A percentile compares a stretch with the other conserved stretches of the same genome.
Conservation (phyloP, 2,113 vertebrate genomes). For the Picathartes gymnocephalus region DNA sequence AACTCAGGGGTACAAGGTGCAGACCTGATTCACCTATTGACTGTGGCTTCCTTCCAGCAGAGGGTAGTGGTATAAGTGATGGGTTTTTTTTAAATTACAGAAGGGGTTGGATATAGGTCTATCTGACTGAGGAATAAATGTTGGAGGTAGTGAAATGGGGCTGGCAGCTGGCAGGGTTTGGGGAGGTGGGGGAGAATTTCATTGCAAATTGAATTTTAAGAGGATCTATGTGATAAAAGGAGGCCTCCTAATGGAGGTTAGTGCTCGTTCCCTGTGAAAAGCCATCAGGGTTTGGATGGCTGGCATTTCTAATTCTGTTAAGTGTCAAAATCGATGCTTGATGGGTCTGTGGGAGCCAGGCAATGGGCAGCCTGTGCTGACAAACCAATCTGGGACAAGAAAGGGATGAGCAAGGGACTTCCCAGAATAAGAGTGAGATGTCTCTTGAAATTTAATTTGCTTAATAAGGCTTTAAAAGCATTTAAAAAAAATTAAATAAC, state of each 20-base stretch:
- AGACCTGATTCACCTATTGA: slow-evolving; percentile 24
- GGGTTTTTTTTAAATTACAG: neutral
- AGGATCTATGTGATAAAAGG: slow-evolving; percentile 45
- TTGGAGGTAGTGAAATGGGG: neutral
- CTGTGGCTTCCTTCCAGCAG: neutral
- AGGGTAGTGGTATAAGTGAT: neutral
- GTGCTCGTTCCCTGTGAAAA: slow-evolving; percentile 42
- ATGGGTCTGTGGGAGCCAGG: slow-evolving; percentile 33
- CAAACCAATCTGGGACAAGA: slow-evolving; percentile 39
- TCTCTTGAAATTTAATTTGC: slow-evolving; percentile 68
- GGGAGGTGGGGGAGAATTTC: slow-evolving; percentile 13
- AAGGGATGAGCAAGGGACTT: neutral
- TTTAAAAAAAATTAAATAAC: slow-evolving; percentile 62
- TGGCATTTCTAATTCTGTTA: slow-evolving; percentile 63
- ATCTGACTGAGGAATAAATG: neutral
- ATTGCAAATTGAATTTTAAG: slow-evolving; percentile 50
- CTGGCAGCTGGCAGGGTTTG: slow-evolving; percentile 21
- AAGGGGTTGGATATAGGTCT: neutral
- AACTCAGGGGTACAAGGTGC: neutral
- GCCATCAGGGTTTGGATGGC: slow-evolving; percentile 15
- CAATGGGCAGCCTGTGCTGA: slow-evolving; percentile 45
- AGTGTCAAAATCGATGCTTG: slow-evolving; percentile 60
- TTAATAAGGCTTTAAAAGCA: slow-evolving; percentile 68
- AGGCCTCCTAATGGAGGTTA: slow-evolving; percentile 51
- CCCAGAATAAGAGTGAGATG: slow-evolving; percentile 38